These are phyloP conservation scores for Sebastes dallii DNA, from an alignment of 2,797 vertebrate genomes.

Conservation along the genomic window DNA sequence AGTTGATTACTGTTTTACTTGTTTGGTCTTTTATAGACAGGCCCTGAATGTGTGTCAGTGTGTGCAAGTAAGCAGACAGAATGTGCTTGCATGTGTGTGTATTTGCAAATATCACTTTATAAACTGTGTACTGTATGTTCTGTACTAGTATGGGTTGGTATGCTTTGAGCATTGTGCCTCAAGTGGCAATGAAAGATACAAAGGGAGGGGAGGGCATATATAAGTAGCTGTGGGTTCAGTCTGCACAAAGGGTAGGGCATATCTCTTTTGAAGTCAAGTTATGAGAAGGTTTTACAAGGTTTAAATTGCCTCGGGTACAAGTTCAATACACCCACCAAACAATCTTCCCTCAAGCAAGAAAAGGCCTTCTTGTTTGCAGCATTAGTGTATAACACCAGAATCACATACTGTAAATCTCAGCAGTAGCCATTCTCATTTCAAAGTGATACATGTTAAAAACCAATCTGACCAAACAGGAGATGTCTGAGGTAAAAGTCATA, in stretches of 20 bases:
- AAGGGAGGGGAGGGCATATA: conserved; percentile 15
- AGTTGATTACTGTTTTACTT: conserved; percentile 73
- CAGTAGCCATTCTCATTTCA: neutral
- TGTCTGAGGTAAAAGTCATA: neutral
- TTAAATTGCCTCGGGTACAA: conserved; percentile 33
- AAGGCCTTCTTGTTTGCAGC: conserved; percentile 1
- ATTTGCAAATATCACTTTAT: neutral
- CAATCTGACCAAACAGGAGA: neutral
- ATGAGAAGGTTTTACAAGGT: conserved; percentile 40
- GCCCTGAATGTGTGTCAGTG: conserved; percentile 32
- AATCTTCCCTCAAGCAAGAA: conserved; percentile 9
- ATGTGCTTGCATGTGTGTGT: too few relatives aligned
- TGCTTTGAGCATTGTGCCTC: conserved; percentile 5
- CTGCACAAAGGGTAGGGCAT: conserved; percentile 23
- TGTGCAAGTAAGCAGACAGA: conserved; percentile 10
- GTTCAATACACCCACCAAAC: conserved; percentile 17
- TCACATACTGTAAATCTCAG: neutral
- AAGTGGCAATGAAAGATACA: neutral
- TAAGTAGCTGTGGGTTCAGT: conserved; percentile 30
- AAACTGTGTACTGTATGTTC: neutral
- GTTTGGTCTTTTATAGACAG: conserved; percentile 61
- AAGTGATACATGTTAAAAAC: conserved; percentile 1
- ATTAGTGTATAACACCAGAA: neutral
- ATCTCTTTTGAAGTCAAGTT: conserved; percentile 41
- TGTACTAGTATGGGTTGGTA: neutral